phyloP scores from a whole-genome alignment of 2,797 vertebrate genomes.

The Trichosurus vulpecula region DNA sequence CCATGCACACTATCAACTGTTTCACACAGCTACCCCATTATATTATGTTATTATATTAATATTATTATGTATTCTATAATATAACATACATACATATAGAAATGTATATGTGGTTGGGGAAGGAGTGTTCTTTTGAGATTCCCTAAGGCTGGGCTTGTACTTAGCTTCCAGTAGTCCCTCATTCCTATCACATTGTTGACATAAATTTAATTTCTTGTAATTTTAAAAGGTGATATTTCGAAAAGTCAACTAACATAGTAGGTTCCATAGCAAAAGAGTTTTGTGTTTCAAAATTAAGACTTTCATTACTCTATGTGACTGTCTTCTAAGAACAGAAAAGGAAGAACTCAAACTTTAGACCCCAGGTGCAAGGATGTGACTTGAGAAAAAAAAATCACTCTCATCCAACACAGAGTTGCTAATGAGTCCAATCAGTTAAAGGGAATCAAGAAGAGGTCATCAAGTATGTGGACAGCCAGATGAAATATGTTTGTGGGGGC shows the following conservation, averaged over 20 bases:
- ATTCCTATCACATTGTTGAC: neutral
- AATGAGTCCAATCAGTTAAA: constrained; percentile 7
- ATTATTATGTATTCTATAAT: neutral
- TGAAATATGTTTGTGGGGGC: neutral
- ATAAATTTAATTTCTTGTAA: neutral
- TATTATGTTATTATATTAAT: neutral
- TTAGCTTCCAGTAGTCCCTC: neutral
- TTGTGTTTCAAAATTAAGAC: neutral
- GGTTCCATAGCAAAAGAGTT: neutral
- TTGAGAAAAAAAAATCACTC: neutral
- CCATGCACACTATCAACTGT: too few relatives aligned
- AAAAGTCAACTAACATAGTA: neutral
- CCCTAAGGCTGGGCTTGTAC: neutral
- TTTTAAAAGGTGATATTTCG: constrained; percentile 18
- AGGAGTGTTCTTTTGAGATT: neutral
- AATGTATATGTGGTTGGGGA: neutral
- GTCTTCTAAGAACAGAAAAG: neutral
- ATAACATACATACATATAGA: neutral
- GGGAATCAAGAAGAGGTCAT: constrained; percentile 9
- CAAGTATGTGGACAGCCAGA: neutral
- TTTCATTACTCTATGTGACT: neutral
- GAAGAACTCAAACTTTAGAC: neutral
- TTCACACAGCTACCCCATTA: accelerated
- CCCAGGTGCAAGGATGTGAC: neutral
- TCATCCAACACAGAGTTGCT: neutral